Percentiles rank a stretch among this genome's conserved stretches.
These are phyloP conservation scores for Vollenhovia emeryi DNA, from an alignment of 1,140 invertebrate genomes.

Conservation along the genomic window DNA sequence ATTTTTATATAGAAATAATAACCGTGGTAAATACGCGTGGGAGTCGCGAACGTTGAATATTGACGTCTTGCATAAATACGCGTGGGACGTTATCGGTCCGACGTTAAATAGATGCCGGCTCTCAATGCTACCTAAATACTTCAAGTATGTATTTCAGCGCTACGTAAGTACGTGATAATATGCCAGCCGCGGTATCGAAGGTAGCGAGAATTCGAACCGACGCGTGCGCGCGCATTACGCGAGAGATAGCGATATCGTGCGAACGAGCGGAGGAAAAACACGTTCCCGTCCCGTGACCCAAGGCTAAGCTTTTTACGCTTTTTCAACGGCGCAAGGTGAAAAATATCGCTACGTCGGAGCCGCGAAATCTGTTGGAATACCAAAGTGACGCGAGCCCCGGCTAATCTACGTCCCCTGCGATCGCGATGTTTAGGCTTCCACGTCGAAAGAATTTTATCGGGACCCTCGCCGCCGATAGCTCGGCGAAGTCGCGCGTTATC, in stretches of 20 bases:
- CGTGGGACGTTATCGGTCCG: background rate
- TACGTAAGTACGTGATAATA: constrained; percentile 26
- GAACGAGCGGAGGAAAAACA: background rate
- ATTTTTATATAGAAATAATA: background rate
- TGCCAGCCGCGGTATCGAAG: background rate
- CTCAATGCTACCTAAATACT: constrained; percentile 10
- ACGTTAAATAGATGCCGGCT: constrained; percentile 32
- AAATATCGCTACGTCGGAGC: background rate
- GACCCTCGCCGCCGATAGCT: background rate
- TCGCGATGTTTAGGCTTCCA: background rate
- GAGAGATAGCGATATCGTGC: background rate
- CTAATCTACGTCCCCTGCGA: background rate
- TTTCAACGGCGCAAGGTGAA: background rate
- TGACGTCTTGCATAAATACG: constrained; percentile 31
- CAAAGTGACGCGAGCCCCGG: background rate
- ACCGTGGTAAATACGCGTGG: background rate
- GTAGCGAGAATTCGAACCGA: constrained; percentile 35
- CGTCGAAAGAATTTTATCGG: background rate
- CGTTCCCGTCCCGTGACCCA: background rate
- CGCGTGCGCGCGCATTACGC: background rate
- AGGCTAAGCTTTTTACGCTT: background rate
- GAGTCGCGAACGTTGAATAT: background rate
- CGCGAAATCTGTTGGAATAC: background rate
- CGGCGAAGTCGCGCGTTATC: background rate
- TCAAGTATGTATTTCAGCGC: background rate